Base-by-base conservation (phyloP, 2,888 invertebrate species). In the Coelinius sp. region DNA sequence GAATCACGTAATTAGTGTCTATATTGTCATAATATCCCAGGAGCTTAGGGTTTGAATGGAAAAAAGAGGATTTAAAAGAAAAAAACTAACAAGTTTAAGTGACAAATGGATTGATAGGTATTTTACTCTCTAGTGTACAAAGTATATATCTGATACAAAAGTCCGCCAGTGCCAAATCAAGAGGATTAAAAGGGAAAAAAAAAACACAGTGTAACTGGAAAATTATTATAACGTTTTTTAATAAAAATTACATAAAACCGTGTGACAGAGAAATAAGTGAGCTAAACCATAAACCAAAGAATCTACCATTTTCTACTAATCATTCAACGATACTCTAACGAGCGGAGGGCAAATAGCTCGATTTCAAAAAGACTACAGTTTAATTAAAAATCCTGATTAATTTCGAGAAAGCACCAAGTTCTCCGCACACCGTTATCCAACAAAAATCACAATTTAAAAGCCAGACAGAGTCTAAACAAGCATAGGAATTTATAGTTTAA, bases 141-240 rank as follows among this genome's bases (percentile, higher is more conserved):
- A 87, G 75, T 82, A 85, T 86, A 85, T 86, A 85, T 84, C 84
- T 80, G 81, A 83, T 82, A 78, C 75, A 75, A 76, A 81, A 84
- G 81, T 86, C 87, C 87, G 85, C 81, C 86, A 88, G 87, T 87
- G 87, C 87, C 88, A 88, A 88, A 88, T 84, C 83, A 71, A 80
- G 77, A 78, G 80, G 77, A 77, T 71, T 77, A 75, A 78, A 76
- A 80, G 75, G 75, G 73, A 74, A 70, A 72, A 71, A 75, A 70
- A 72, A 76, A 70, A 67, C 68, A 71, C 56, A 75, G 67, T 74
- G 74, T 75, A 76, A 71, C 46, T 14, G 68, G 66, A 65, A 52
- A 71, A 68, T 44, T 46, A 44, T 49, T 22, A 53, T 56, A 59
- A 75, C 67, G 27, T 44, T 64, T 44, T 27, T 63, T 56, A 46